Evolutionary conservation across 2,113 vertebrate genomes (phyloP).

Genomic region (Dicerorhinus sumatrensis): DNA sequence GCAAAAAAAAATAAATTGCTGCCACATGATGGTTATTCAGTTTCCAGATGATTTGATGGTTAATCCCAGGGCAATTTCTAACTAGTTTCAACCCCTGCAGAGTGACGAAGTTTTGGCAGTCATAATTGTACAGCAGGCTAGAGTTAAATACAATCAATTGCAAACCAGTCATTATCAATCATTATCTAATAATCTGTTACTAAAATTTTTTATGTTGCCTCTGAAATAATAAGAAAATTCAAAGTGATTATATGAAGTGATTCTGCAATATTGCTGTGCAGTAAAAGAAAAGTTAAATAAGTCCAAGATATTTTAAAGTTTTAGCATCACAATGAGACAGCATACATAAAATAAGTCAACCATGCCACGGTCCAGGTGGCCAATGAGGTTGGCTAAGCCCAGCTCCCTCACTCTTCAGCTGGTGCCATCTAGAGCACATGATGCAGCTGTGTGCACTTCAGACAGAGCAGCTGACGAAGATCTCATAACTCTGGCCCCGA

Average conservation of each 20-base stretch:
- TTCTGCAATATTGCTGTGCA: background rate
- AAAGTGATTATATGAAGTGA: background rate
- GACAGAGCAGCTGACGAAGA: background rate
- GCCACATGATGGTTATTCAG: conserved; percentile 34
- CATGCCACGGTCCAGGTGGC: too few relatives aligned
- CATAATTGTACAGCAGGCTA: background rate
- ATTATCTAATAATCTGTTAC: conserved; percentile 6
- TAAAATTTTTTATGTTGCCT: background rate
- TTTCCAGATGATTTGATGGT: conserved; percentile 50
- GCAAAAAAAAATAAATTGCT: conserved; percentile 55
- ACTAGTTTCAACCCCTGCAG: background rate
- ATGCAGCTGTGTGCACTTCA: background rate
- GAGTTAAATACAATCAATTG: background rate
- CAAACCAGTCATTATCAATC: background rate
- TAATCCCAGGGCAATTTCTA: conserved; percentile 1
- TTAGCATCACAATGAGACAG: background rate
- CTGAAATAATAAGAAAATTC: background rate
- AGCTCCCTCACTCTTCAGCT: background rate
- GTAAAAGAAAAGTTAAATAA: background rate
- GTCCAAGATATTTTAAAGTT: background rate
- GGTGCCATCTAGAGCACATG: background rate
- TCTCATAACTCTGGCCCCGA: too few relatives aligned
- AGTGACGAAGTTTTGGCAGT: background rate
- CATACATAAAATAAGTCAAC: background rate
- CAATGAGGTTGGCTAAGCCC: background rate